These are phyloP conservation scores for Nomia melanderi DNA, from an alignment of 1,140 invertebrate species.

Conservation along the genomic window DNA sequence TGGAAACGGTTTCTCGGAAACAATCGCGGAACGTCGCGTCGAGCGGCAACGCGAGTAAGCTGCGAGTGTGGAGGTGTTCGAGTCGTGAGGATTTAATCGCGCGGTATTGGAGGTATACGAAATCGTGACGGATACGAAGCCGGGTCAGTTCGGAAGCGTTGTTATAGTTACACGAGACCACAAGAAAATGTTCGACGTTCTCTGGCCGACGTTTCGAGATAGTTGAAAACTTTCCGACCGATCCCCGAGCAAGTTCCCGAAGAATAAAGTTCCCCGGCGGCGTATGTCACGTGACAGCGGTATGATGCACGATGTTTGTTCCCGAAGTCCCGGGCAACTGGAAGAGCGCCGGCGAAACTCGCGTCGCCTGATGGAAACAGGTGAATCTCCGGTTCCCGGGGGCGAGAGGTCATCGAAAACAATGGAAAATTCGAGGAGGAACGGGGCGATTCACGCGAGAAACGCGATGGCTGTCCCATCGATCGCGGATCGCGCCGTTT, in stretches of 20 bases:
- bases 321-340: not conserved
- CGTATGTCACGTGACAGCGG: not conserved
- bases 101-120: too few relatives aligned
- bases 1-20: not conserved
- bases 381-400: not conserved
- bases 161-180: too few relatives aligned
- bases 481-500: constrained; percentile 22
- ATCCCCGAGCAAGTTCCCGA: not conserved
- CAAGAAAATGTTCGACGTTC: too few relatives aligned
- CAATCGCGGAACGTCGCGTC: not conserved
- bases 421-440: too few relatives aligned
- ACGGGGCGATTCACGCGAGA: too few relatives aligned
- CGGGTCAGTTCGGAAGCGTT: too few relatives aligned
- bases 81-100: too few relatives aligned
- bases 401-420: too few relatives aligned
- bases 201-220: too few relatives aligned
- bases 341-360: not conserved
- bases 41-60: not conserved
- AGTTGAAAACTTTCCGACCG: not conserved
- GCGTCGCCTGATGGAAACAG: not conserved
- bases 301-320: constrained; percentile 35
- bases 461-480: too few relatives aligned
- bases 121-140: too few relatives aligned
- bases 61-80: too few relatives aligned
- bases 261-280: constrained; percentile 5